Evolutionary conservation across 2,888 invertebrate species (phyloP), one percentile per base, ranked within the genome.

Genomic region (Drosophila falleni): DNA sequence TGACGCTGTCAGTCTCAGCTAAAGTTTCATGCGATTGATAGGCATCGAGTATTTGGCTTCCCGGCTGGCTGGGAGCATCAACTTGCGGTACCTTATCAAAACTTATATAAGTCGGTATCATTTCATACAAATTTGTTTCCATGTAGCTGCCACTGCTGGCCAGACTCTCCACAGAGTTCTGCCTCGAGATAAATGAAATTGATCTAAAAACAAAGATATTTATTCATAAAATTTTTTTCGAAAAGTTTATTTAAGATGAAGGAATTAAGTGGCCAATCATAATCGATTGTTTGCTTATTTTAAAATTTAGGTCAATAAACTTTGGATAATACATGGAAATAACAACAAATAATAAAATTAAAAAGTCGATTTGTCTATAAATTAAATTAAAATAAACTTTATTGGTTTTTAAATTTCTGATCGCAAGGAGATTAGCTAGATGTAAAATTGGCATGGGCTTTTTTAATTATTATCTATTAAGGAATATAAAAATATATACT

Each of bases 61-160:
- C 31, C 6, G 51, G 59, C 10, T 54, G 64, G 16, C 23, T 42
- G 13, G 55, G 65, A 23, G 80, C 51, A 8, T 35, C 44, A 0
- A 39, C 6, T 59, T 58, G 51, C 0, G 63, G 39, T 4, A 69
- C 60, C n/a, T 63, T 74, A 42, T 80, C 78, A 19, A 78, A 62
- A 11, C 75, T 73, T 8, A 81, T 69, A 53, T 89, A 87, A 0
- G 87, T 71, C 11, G 91, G 91, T 54, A 91, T 90, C 2, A 83
- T 72, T 65, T 91, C 91, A 54, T 91, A 91, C 1, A 91, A 35
- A 62, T 91, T 91, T 1, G 74, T 61, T 19, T 87, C 84, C 67
- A 91, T 91, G 51, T 91, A 91, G 66, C 91, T 91, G 59, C 87
- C 78, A 54, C 79, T 84, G 63, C 91, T 91, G 33, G 78, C 81